phyloP scores from a whole-genome alignment of 2,797 vertebrate genomes.

The Amblyraja radiata region DNA sequence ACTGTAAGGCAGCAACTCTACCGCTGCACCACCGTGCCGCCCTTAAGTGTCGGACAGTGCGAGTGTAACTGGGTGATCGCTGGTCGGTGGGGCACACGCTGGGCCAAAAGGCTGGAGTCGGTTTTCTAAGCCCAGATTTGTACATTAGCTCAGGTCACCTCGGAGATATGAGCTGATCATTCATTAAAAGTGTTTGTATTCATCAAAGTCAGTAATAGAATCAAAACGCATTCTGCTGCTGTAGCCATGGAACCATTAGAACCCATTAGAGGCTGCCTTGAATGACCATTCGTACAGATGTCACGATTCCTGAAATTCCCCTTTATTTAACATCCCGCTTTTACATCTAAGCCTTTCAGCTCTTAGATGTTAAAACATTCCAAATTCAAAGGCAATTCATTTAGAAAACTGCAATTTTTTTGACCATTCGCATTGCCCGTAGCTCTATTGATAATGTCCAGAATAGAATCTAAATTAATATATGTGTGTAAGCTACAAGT shows the following conservation, averaged over 20 bases:
- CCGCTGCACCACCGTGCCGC: too few relatives aligned
- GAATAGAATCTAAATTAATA: neutral
- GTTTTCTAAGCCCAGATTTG: neutral
- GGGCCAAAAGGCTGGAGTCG: too few relatives aligned
- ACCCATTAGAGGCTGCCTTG: neutral
- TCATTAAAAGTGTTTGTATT: neutral
- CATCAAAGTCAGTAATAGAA: neutral
- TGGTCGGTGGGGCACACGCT: too few relatives aligned
- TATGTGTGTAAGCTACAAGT: neutral
- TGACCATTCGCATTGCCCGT: neutral
- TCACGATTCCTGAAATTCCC: neutral
- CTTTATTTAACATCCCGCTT: neutral
- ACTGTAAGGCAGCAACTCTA: too few relatives aligned
- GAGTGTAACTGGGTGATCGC: too few relatives aligned
- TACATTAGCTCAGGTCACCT: neutral
- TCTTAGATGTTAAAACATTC: neutral
- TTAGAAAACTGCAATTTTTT: neutral
- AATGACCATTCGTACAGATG: neutral
- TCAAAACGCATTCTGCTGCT: neutral
- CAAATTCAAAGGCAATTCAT: too few relatives aligned
- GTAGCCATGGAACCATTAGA: neutral
- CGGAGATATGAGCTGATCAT: neutral
- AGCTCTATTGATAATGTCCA: neutral
- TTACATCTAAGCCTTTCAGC: neutral
- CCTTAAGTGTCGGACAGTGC: too few relatives aligned